Conservation (phyloP, 2,888 invertebrate genomes). For the Drosophila kanekoi region DNA sequence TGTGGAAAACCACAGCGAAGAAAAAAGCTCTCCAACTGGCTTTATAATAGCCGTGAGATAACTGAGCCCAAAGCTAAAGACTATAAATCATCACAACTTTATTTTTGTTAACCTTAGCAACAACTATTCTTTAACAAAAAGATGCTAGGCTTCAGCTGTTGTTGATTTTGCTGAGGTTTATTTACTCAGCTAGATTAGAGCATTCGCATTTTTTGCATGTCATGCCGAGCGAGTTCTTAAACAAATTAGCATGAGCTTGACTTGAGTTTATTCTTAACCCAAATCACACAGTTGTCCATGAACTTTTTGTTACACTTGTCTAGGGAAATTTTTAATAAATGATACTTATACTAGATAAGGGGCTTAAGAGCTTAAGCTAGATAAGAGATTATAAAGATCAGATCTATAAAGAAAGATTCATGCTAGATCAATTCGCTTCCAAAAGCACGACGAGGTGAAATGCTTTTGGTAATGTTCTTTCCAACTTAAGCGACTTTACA, state of each 20-base stretch:
- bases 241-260: not conserved
- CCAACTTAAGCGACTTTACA: too few species aligned
- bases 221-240: not conserved
- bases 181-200: conserved; percentile 6
- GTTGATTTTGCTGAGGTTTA: conserved; percentile 1
- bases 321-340: too few species aligned
- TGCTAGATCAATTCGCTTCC: too few species aligned
- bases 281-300: not conserved
- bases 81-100: conserved; percentile 34
- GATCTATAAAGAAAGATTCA: too few species aligned
- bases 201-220: not conserved
- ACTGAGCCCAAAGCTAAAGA: conserved; percentile 28
- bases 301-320: not conserved
- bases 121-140: not conserved
- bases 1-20: conserved; percentile 45
- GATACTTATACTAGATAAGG: too few species aligned
- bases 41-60: conserved; percentile 60
- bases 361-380: too few species aligned
- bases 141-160: conserved; percentile 1
- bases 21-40: conserved; percentile 17
- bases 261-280: not conserved
- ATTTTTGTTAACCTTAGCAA: conserved; percentile 5
- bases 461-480: too few species aligned
- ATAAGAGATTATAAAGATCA: too few species aligned
- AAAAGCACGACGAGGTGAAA: too few species aligned